Conservation (phyloP, 2,113 vertebrate species). For the human (Homo sapiens) region DNA sequence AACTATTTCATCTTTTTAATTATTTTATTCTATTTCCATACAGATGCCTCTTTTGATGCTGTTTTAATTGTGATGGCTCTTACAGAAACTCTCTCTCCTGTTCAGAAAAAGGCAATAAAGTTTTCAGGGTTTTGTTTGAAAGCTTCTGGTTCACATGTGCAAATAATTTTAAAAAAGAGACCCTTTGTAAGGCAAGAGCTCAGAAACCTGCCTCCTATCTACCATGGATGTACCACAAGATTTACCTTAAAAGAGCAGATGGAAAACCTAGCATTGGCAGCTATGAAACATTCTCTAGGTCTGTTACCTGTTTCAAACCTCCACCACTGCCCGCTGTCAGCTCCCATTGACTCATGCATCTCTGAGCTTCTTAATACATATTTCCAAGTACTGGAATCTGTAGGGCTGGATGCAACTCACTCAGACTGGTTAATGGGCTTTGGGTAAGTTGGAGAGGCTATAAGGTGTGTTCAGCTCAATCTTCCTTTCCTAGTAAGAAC, state of each 20-base stretch:
- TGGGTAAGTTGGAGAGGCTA: neutral
- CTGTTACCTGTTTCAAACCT: neutral
- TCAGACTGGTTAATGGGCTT: neutral
- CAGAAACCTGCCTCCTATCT: neutral
- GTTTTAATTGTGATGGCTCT: neutral
- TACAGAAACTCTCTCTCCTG: neutral
- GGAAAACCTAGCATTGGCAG: neutral
- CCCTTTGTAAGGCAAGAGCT: neutral
- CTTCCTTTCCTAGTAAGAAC: neutral
- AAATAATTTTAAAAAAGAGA: neutral
- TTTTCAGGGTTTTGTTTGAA: neutral
- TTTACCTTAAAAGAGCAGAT: neutral
- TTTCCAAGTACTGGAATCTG: neutral
- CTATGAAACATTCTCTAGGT: neutral
- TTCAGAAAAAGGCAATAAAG: neutral
- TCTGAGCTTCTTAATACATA: neutral
- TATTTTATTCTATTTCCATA: neutral
- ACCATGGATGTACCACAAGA: neutral
- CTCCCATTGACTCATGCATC: neutral
- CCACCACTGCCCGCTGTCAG: too few relatives aligned
- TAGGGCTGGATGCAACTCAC: neutral
- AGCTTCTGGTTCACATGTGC: neutral
- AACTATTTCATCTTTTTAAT: neutral
- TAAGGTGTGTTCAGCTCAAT: neutral
- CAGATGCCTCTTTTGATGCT: neutral